Evolutionary conservation across 2,797 vertebrate species (phyloP), one percentile per base, ranked within the genome.

Genomic region (Gobio occitaniae): DNA sequence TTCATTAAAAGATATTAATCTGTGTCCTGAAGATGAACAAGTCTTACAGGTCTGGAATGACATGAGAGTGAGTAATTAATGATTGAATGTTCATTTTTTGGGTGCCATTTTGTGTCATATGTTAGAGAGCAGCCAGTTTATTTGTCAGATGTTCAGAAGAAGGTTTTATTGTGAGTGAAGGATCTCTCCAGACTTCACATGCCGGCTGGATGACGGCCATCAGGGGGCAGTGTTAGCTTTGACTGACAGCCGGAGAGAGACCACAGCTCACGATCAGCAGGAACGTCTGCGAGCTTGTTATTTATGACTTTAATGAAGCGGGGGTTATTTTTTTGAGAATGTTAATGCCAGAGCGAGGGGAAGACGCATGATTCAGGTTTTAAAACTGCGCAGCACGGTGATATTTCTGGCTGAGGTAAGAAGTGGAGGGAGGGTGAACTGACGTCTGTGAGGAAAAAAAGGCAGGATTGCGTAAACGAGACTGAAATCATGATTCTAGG

Each of bases 151-250:
- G 19, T 6, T 12, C 32, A 15, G 12, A 12, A 16, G 32, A 41
- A 25, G 54, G 75, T 61, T 11, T n/a, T 2, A 17, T 52, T 69
- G 15, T 4, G 16, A 66, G 61, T 13, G 59, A 66, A 48, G 36
- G 9, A 4, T 38, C 25, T 11, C n/a, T 41, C 61, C 19, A 44
- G 41, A 44, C 47, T 12, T 48, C 3, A 48, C 12, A 48, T 48
- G 44, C 11, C 8, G 41, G 8, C 41, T 44, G 41, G 8, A 44
- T 12, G 47, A 48, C 3, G 47, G 47, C 47, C 95, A 94, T 91
- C 90, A 94, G 95, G 94, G 94, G 94, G 94, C 94, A 93, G 92
- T 95, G 91, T 94, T 90, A 90, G 89, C 94, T 92, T 92, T n/a
- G 82, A 50, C 13, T 66, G 47, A 75, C 47, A 25, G 21, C 41